phyloP scores from a whole-genome alignment of 2,888 invertebrate species.

The Diaprepes abbreviatus region DNA sequence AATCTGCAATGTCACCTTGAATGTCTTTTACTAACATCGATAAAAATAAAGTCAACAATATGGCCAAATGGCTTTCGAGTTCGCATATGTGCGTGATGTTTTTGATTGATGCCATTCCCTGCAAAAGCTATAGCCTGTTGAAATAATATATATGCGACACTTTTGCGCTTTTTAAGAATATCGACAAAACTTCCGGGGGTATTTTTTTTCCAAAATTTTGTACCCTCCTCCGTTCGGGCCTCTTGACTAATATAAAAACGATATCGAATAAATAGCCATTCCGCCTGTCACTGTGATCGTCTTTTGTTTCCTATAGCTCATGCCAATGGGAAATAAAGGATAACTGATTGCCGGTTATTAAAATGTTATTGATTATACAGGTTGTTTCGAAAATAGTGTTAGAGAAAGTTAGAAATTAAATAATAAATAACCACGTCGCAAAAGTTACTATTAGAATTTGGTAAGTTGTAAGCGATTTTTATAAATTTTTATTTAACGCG shows the following conservation, averaged over 20 bases:
- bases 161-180: slow-evolving; percentile 12
- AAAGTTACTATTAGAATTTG: no score
- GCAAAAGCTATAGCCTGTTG: background rate
- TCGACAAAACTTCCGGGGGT: slow-evolving; percentile 5
- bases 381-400: background rate
- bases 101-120: background rate
- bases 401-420: no score
- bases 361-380: slow-evolving; percentile 8
- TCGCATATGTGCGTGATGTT: background rate
- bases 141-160: slow-evolving; percentile 1
- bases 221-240: background rate
- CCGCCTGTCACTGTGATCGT: background rate
- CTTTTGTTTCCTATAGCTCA: background rate
- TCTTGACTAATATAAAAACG: background rate
- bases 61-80: no score
- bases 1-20: no score
- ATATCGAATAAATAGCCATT: slow-evolving; percentile 5
- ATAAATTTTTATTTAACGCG: no score
- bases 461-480: no score
- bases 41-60: no score
- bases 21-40: no score
- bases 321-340: slow-evolving; percentile 11
- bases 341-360: slow-evolving; percentile 11
- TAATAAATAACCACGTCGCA: no score
- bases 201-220: slow-evolving; percentile 9